A percentile compares a stretch with the other conserved stretches of the same genome.
Evolutionary conservation across 92 coral and sea anemone genomes (phyloP).

Genomic region (Epizoanthus illoricatus): DNA sequence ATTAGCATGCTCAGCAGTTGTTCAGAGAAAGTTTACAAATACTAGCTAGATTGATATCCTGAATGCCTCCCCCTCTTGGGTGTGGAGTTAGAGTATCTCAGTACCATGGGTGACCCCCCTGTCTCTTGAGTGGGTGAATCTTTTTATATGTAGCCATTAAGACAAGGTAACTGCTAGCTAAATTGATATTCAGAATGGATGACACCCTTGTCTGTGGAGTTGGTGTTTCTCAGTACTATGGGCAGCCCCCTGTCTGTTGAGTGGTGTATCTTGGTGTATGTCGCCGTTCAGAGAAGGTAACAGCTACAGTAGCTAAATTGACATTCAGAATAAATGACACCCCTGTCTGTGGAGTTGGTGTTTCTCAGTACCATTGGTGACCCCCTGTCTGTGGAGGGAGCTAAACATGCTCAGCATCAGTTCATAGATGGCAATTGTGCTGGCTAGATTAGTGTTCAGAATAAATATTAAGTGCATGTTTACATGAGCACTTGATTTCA

Average conservation of each 20-base stretch:
- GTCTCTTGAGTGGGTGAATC: constrained; percentile 93
- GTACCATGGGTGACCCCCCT: constrained; percentile 87
- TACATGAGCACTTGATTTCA: not conserved
- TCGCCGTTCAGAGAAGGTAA: constrained; percentile 69
- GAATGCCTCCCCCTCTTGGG: not conserved
- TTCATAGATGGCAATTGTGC: constrained; percentile 51
- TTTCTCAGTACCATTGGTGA: constrained; percentile 60
- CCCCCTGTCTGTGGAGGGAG: constrained; percentile 94
- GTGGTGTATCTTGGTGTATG: constrained; percentile 92
- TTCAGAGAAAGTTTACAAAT: constrained; percentile 71
- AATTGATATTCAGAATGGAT: not conserved
- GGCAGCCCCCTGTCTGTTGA: constrained; percentile 96
- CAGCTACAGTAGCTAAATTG: too few species aligned
- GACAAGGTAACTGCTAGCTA: constrained; percentile 54
- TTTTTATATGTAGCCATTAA: constrained; percentile 73
- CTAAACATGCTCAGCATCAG: constrained; percentile 86
- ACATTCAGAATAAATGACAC: not conserved
- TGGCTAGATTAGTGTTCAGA: too few species aligned
- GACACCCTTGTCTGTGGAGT: too few species aligned
- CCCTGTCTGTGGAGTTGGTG: too few species aligned
- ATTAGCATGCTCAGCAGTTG: constrained; percentile 99
- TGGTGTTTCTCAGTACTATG: constrained; percentile 27
- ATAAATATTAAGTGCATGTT: too few species aligned
- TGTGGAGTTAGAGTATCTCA: too few species aligned
- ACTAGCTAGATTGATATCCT: not conserved